These are phyloP conservation scores for Electrona antarctica DNA, from an alignment of 2,113 vertebrate species.

Conservation along the genomic window DNA sequence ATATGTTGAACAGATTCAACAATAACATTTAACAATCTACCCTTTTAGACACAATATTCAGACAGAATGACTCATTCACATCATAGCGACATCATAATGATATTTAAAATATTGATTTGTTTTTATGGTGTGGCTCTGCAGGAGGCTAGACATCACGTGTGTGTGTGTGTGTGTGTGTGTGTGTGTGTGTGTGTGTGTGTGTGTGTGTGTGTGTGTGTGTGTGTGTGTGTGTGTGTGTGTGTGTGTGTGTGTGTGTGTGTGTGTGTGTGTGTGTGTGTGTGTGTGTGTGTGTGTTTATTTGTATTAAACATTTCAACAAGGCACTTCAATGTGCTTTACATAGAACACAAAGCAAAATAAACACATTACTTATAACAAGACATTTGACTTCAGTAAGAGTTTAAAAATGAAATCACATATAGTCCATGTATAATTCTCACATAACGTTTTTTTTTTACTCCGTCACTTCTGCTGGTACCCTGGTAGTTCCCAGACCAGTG, in stretches of 20 bases:
- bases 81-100: constrained; percentile 1
- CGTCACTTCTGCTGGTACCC: not conserved
- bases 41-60: constrained; percentile 15
- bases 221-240: not conserved
- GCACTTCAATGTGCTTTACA: no score
- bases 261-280: not conserved
- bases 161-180: no score
- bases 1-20: not conserved
- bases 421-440: no score
- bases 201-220: not conserved
- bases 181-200: not conserved
- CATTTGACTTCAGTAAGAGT: no score
- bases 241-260: not conserved
- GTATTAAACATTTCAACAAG: not conserved
- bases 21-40: constrained; percentile 9
- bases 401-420: no score
- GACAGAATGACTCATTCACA: constrained; percentile 7
- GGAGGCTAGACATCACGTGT: no score
- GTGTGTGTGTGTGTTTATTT: not conserved
- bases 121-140: not conserved
- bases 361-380: no score
- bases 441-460: not conserved
- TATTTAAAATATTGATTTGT: constrained; percentile 28
- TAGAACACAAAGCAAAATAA: no score
- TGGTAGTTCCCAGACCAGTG: constrained; percentile 89